Evolutionary conservation across 1,140 invertebrate genomes (phyloP), one percentile per base, ranked within the genome.

Genomic region (Eupristina koningsbergeri): DNA sequence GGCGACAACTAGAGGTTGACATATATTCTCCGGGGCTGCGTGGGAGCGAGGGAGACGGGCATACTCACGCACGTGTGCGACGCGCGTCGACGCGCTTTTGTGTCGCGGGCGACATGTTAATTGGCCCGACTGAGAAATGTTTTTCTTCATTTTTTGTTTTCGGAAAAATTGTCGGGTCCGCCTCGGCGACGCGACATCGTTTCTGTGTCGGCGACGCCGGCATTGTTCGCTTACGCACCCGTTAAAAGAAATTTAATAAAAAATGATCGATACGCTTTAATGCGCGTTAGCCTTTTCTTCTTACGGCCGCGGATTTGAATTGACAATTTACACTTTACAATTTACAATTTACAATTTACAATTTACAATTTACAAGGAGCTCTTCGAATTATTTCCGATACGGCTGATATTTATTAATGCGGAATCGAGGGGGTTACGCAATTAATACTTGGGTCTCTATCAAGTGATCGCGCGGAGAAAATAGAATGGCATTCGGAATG

Each of bases 1-100:
- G 50, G 47, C 22, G 50, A 34, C 22, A 71, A 73, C 50, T 50
- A 71, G 79, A 71, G 45, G 79, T 61, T 81, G 79, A 81, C 79
- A 81, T 31, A 81, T 81, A 81, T 81, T 74, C 58, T 45, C 22
- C 5, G 22, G 2, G 26, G 53, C 22, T 5, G 22, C 19, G 53
- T 58, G 53, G 9, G 15, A 53, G 50, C 22, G 53, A 58, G 22
- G 53, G 9, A 58, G 53, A 58, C 53, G 26, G 53, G 26, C 9
- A n/a, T n/a, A 17, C 7, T 2, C 19, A 11, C n/a, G 67, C 67
- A 71, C 67, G 36, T 39, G 36, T 17, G 67, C 36, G 67, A 11
- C 31, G 26, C 9, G 26, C 41, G 29, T 13, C 26, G 13, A 34
- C 11, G 13, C 34, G 29, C 26, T 31, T 0, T 11, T 36, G 67